A percentile compares a stretch with the other conserved stretches of the same genome.
Conservation (phyloP, 2,888 invertebrate genomes). For the Pecten maximus region DNA sequence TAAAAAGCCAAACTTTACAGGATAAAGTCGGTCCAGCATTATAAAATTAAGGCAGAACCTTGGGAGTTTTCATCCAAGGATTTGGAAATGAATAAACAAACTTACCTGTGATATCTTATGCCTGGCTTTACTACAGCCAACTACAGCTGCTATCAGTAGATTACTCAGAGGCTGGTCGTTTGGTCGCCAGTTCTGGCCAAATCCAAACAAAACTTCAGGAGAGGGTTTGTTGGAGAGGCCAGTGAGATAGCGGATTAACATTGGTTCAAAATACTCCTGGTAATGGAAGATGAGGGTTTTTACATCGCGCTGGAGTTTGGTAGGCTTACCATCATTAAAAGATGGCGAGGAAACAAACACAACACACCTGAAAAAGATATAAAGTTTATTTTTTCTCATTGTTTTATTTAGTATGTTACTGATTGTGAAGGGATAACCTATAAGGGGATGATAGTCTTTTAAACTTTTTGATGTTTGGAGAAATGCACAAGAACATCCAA, state of each 20-base stretch:
- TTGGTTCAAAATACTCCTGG: constrained; percentile 60
- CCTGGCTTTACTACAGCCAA: constrained; percentile 61
- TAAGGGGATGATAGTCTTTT: no score
- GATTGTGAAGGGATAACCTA: not conserved
- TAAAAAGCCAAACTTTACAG: no score
- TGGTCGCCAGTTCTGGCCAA: constrained; percentile 69
- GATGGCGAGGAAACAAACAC: constrained; percentile 65
- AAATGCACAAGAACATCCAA: no score
- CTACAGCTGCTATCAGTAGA: constrained; percentile 65
- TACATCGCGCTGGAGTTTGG: constrained; percentile 62
- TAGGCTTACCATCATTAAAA: constrained; percentile 52
- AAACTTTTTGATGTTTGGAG: no score
- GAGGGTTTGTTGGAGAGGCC: constrained; percentile 60
- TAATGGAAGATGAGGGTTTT: constrained; percentile 66
- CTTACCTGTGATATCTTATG: constrained; percentile 63
- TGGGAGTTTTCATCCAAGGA: no score
- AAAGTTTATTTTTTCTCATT: no score
- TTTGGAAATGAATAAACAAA: no score
- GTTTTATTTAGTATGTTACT: not conserved
- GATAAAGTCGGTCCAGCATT: no score
- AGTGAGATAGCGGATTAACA: constrained; percentile 56
- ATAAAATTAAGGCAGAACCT: no score
- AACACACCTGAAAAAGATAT: constrained; percentile 62
- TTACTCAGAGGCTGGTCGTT: constrained; percentile 57
- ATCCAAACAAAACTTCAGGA: constrained; percentile 64